These are phyloP conservation scores for Paradisaea rubra DNA, from an alignment of 2,113 vertebrate species.

Conservation along the genomic window DNA sequence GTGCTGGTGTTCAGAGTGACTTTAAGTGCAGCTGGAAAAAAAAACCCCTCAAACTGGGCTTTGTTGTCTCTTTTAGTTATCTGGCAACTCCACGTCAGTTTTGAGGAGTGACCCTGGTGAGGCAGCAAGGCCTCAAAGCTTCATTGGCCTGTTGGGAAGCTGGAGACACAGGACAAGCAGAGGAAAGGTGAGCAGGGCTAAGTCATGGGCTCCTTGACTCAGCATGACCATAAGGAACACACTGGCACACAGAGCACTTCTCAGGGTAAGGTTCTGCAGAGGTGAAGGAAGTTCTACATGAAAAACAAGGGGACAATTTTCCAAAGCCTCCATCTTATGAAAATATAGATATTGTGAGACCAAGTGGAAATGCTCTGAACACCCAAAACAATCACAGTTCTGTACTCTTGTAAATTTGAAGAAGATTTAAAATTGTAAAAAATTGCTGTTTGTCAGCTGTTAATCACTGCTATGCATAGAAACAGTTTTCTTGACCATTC, in stretches of 20 bases:
- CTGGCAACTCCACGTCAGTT: background rate
- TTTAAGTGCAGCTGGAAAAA: background rate
- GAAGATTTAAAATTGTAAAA: background rate
- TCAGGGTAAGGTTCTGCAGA: background rate
- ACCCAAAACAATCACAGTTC: background rate
- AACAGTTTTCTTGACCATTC: background rate
- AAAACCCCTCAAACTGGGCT: rapidly evolving
- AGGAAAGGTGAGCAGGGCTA: background rate
- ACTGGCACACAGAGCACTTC: background rate
- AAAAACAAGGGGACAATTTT: background rate
- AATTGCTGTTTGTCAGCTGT: background rate
- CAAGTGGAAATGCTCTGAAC: background rate
- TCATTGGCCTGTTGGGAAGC: background rate
- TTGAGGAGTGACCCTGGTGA: background rate
- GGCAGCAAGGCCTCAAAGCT: background rate
- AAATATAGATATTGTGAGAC: background rate
- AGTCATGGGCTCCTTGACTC: background rate
- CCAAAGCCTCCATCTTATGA: background rate
- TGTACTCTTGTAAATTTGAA: background rate
- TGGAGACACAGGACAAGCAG: background rate
- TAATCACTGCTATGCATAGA: background rate
- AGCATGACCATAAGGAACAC: background rate
- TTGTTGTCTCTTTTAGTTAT: background rate
- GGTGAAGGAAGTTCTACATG: background rate
- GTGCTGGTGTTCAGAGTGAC: background rate